Base-by-base conservation (phyloP, 2,888 invertebrate genomes). In the Ariolimax columbianus region DNA sequence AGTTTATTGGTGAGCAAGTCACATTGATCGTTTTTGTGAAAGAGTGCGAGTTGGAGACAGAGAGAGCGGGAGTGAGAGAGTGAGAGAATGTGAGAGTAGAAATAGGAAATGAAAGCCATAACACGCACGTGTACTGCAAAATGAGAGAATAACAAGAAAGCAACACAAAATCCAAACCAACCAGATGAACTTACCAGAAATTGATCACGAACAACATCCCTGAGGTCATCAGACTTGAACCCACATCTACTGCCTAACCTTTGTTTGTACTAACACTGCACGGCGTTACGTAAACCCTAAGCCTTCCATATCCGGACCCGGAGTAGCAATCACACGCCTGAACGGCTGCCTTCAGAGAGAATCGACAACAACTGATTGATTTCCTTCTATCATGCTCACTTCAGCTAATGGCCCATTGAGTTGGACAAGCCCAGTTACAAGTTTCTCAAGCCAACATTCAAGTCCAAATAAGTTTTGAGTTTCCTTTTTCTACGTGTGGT, bases 181-280 rank as follows among this genome's bases (percentile, higher is more conserved):
- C 63, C 7, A 30, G n/a, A 63, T n/a, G 23, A 59, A 63, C 91
- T 90, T 86, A 91, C 91, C 91, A 91, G 82, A 91, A 89, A 85
- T 91, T 91, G 83, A 91, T 88, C 43, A 91, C 90, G 87, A 91
- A 90, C 77, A 90, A 86, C 88, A 91, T 90, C 51, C 91, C 90
- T 78, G 91, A 90, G 17, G 91, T 89, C 91, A 91, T 91, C 9
- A 43, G 33, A 30, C n/a, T n/a, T 3, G 17, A 63, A 26, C 26
- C 59, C n/a, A 63, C 59, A 63, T 63, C n/a, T 63, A n/a, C 59
- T 63, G n/a, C 26, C 4, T n/a, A 2, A 63, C 1, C 14, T 14
- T 47, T 63, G 1, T 63, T n/a, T n/a, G n/a, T n/a, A 23, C 17
- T 26, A 4, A n/a, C 59, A 63, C 17, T 14, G 7, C 11, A 63